These are phyloP conservation scores for Datnioides undecimradiatus DNA, from an alignment of 2,113 vertebrate species.

Conservation along the genomic window DNA sequence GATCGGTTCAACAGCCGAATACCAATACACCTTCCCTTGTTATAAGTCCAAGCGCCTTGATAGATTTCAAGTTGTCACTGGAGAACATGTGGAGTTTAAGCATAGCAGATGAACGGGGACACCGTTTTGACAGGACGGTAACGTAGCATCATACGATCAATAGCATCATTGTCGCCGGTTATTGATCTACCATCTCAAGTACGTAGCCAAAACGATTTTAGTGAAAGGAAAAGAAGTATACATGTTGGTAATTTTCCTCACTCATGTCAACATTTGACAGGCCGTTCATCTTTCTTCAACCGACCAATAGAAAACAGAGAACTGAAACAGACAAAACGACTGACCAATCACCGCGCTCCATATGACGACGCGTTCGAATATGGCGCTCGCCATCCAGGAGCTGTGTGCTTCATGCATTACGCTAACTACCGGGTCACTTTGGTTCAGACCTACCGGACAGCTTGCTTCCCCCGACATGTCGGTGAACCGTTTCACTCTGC, in stretches of 20 bases:
- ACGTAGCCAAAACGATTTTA: too few relatives aligned
- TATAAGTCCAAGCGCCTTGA: accelerated
- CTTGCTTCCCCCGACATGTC: conserved; percentile 67
- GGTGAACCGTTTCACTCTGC: not conserved
- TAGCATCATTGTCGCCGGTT: not conserved
- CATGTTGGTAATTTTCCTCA: not conserved
- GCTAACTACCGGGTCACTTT: too few relatives aligned
- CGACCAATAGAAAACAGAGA: conserved; percentile 41
- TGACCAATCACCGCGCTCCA: conserved; percentile 47
- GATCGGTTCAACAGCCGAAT: not conserved
- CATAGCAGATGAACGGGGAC: not conserved
- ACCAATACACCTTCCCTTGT: accelerated
- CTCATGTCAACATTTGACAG: not conserved
- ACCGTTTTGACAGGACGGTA: not conserved
- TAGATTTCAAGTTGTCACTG: not conserved
- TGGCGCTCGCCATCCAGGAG: not conserved
- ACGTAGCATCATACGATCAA: too few relatives aligned
- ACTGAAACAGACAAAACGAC: not conserved
- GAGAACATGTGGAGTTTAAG: too few relatives aligned
- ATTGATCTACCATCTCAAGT: too few relatives aligned
- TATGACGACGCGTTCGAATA: conserved; percentile 11
- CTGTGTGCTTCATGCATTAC: not conserved
- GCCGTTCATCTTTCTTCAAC: accelerated
- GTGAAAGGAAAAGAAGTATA: too few relatives aligned
- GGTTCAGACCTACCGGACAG: conserved; percentile 56